Conservation (phyloP, 1,140 invertebrate genomes). For the Dendroctonus valens region DNA sequence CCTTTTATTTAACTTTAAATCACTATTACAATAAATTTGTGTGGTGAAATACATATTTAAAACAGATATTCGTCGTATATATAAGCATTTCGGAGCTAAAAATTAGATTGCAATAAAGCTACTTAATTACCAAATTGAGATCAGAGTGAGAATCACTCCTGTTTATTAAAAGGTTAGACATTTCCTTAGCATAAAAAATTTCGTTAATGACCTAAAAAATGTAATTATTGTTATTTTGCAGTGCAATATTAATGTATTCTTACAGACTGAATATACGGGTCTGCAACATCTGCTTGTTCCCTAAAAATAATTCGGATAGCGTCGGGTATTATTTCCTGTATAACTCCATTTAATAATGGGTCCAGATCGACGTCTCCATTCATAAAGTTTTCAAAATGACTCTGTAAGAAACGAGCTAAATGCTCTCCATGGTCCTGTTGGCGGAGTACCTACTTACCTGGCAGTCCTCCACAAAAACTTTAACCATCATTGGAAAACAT, state of each 20-base stretch:
- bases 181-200: no score
- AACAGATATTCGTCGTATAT: no score
- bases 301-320: constrained; percentile 16
- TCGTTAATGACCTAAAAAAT: no score
- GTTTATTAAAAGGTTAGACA: no score
- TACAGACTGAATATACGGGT: constrained; percentile 9
- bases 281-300: constrained; percentile 9
- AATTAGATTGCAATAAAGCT: no score
- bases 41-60: no score
- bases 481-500: constrained; percentile 16
- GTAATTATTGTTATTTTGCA: background rate
- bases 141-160: no score
- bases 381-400: constrained; percentile 20
- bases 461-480: constrained; percentile 8
- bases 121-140: no score
- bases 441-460: constrained; percentile 1
- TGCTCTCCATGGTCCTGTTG: background rate
- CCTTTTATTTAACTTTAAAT: no score
- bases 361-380: constrained; percentile 20
- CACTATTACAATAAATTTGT: no score
- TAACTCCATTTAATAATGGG: constrained; percentile 20
- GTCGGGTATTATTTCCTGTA: constrained; percentile 11
- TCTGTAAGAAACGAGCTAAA: constrained; percentile 17
- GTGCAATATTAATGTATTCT: background rate
- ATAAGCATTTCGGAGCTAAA: no score